Base-by-base conservation (phyloP, 1,140 invertebrate genomes). In the Pachyrhynchus sulphureomaculatus region DNA sequence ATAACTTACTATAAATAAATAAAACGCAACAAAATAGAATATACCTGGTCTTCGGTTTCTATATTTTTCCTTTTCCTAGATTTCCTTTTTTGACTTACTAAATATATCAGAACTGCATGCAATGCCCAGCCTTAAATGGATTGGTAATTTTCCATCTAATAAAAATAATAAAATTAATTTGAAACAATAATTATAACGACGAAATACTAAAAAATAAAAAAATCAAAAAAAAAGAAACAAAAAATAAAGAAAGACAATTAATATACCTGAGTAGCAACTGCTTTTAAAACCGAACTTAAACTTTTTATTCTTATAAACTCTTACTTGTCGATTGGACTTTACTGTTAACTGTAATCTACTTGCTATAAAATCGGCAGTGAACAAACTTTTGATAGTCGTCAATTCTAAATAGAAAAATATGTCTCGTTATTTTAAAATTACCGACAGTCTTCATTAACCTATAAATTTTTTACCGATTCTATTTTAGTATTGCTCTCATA, bases 31-130 rank as follows among this genome's bases (percentile, higher is more conserved):
- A 29, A 29, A 29, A 29, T 29, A 29, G 8, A 72, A 72, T 72
- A 74, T 75, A 75, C 74, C 74, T 75, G 72, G 17, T 73, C 71
- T 59, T 60, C 64, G 56, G 47, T 62, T 33, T 66, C 62, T 34
- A 60, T 55, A 37, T 55, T 67, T 41, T 65, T 65, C 48, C 65
- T 63, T 52, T 70, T 71, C 55, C 62, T 68, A 17, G 63, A 58
- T 36, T 59, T 65, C 49, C 66, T 70, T 33, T 64, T 65, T 60
- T 4, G 65, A 17, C 21, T 64, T 60, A 20, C 32, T 37, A 36
- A 63, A 61, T 4, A 58, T 13, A 17, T 72, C 72, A n/a, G 62
- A 36, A 12, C 29, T 41, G 29, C 47, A 61, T 2, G 66, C 21
- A 6, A 68, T 48, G 20, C 74, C 74, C 55, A 75, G 65, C 18